Base-by-base conservation (phyloP, 2,888 invertebrate species). In the Drosophila fulvimacula region DNA sequence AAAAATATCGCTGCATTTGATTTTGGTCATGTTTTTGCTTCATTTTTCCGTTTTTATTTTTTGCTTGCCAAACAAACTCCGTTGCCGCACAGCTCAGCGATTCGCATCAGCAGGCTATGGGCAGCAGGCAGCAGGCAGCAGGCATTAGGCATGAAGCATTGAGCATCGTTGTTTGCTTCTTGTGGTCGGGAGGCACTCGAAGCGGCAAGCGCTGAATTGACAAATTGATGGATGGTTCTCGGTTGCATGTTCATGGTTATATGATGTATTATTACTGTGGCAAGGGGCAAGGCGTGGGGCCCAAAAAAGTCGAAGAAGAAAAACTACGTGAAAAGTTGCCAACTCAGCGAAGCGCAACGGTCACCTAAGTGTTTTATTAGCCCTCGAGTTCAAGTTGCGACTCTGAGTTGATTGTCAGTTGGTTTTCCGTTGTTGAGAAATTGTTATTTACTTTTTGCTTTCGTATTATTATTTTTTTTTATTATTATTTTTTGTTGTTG, bases 281-380 rank as follows among this genome's bases (percentile, higher is more conserved):
- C 17, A 51, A 34, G 51, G 51, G 69, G 64, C 46, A 66, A 9
- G 24, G 5, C 36, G 51, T 15, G 34, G 13, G 49, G 60, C 56
- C 6, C 42, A 42, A 30, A 30, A 7, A 30, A 30, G 7, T 7
- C 6, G 11, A 19, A 13, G 52, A 21, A 9, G 48, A 73, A 15
- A 63, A 73, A 70, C 67, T 65, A 73, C 72, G 68, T 63, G 74
- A 66, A 69, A 76, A 70, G 78, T 68, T 71, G 85, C 70, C 70
- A 42, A 76, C 52, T 80, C 77, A 76, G 77, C 74, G 65, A 74
- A 41, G 69, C 66, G 78, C 55, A 74, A 76, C 73, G 74, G 78
- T 76, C 78, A 77, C 68, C 81, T 78, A 82, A 83, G 87, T 84
- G 82, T 87, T 84, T 84, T 87, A 83, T 87, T 82, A 80, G 82